Evolutionary conservation across 2,888 invertebrate species (phyloP), one percentile per base, ranked within the genome.

Genomic region (Drosophila mercatorum): DNA sequence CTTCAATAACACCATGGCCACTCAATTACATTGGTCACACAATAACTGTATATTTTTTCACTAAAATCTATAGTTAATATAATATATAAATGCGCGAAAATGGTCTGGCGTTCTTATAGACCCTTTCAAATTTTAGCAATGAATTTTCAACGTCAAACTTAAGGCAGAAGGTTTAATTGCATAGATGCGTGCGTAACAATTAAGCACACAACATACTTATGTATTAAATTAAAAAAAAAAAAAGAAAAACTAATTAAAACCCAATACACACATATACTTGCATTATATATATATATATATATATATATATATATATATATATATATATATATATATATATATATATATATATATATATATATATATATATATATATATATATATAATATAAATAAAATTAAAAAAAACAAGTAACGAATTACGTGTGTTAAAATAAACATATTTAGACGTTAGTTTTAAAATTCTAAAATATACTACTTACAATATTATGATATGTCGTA

Each of bases 41-140:
- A 78, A 78, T 72, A 79, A 79, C 62, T 84, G 83, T 84, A 84
- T 84, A 84, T 84, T 84, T 84, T 84, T 87, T 81, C 87, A 87
- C 84, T 81, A 75, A 84, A 83, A 75, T 83, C 83, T 80, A 83
- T 75, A 85, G 78, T 65, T 80, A 80, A 81, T 86, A 75, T 55
- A 58, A 57, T 49, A 72, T 57, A 58, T 51, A 34, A 65, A 55
- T 55, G 75, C 56, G 66, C 52, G 36, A 38, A 58, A 40, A 58
- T 53, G 52, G 67, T 76, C 72, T 76, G 60, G 59, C 69, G 61
- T 74, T 75, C 66, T 67, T 58, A 70, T 62, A 64, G 59, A 55
- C 68, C 73, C 64, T 60, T 80, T 73, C 53, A 80, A 80, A 66
- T 77, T 69, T 75, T 76, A 80, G 79, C 80, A 80, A 76, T 76